phyloP scores from a whole-genome alignment of 2,888 invertebrate species.

The Lasioglossum zephyrum region DNA sequence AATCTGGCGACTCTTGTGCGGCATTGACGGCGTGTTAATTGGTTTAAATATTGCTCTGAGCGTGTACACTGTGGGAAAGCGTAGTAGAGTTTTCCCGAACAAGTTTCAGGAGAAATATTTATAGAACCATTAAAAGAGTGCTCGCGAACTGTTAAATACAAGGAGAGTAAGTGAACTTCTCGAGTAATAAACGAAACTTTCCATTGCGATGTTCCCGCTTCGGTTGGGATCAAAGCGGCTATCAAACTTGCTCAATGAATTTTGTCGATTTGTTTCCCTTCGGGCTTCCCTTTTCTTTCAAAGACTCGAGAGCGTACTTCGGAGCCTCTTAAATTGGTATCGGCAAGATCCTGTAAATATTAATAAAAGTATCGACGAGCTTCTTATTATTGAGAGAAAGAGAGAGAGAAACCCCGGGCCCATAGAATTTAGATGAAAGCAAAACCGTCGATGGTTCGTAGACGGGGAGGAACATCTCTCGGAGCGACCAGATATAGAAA shows the following conservation, averaged over 20 bases:
- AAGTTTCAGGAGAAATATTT: background rate
- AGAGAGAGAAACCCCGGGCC: background rate
- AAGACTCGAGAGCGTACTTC: slow-evolving; percentile 22
- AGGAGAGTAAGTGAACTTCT: background rate
- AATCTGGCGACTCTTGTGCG: no score
- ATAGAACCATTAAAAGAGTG: background rate
- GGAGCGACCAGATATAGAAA: background rate
- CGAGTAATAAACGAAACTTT: slow-evolving; percentile 58
- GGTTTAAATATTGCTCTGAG: background rate
- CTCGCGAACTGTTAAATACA: slow-evolving; percentile 18
- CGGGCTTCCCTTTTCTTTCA: slow-evolving; percentile 26
- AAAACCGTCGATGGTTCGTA: background rate
- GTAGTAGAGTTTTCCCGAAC: background rate
- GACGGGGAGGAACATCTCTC: background rate
- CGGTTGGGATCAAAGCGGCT: slow-evolving; percentile 36
- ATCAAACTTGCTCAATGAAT: slow-evolving; percentile 59
- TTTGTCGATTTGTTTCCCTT: slow-evolving; percentile 48
- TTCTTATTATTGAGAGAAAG: background rate
- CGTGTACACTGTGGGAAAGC: background rate
- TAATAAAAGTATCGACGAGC: slow-evolving; percentile 1
- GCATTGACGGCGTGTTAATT: background rate
- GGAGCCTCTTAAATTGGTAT: slow-evolving; percentile 21
- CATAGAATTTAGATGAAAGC: background rate
- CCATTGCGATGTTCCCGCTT: slow-evolving; percentile 66
- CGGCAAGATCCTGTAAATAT: slow-evolving; percentile 14